Base-by-base conservation (phyloP, 1,140 invertebrate genomes). In the Alviniconcha marisindica region DNA sequence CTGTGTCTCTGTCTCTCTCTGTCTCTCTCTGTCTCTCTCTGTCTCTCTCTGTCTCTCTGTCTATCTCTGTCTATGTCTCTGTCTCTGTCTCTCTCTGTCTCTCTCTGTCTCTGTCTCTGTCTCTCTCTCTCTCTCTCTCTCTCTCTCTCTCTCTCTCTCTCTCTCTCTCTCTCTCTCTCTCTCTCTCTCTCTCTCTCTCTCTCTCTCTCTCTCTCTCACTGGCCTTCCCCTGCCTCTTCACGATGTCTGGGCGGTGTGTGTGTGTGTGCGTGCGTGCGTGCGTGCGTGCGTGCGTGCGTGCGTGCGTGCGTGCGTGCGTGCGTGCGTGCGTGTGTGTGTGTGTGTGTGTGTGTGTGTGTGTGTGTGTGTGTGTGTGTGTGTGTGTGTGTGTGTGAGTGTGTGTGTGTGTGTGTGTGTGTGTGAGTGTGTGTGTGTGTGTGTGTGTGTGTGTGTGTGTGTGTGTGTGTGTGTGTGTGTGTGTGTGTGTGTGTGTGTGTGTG, bases 401-500 rank as follows among this genome's bases (percentile, higher is more conserved):
- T 48, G 56, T 60, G 56, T 60, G 56, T 60, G 56, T 60, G 56
- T n/a, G 56, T 60, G 24, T 60, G 56, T 60, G 56, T 60, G n/a
- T 60, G n/a, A 21, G 56, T 60, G 56, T 60, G 44, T 48, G 44
- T 48, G 44, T 48, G 56, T 40, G 71, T 40, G 36, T 74, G 56
- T 60, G 56, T 60, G 56, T 60, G 56, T 60, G 56, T 60, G 56
- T 60, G 56, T 60, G 56, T n/a, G n/a, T n/a, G n/a, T 60, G n/a
- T n/a, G 18, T 60, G 7, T 60, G 56, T 60, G 21, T 28, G 56
- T 7, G 7, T 7, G n/a, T 7, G 4, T 14, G n/a, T 0, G 56
- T 24, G 15, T 24, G 7, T 24, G n/a, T 7, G 10, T 12, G 4
- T 60, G 7, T 7, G 18, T 0, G 1, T 60, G 21, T 60, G 21